Evolutionary conservation across 2,113 vertebrate genomes (phyloP).

Genomic region (Cololabis saira): DNA sequence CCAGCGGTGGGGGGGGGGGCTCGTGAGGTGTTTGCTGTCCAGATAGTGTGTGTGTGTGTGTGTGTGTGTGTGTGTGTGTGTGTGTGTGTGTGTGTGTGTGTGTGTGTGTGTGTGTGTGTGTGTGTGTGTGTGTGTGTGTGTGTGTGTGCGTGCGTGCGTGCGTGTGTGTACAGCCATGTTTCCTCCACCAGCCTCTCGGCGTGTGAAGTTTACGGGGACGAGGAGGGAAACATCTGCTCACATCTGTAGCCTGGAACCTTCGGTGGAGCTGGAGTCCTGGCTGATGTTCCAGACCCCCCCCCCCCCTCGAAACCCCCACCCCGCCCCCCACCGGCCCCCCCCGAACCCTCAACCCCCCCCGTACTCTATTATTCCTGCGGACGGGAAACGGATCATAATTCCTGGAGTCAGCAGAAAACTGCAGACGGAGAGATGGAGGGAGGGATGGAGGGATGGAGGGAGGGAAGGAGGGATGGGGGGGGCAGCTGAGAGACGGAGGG

Average conservation of each 20-base stretch:
- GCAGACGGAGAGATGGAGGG: slow-evolving; percentile 59
- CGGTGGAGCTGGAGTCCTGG: slow-evolving; percentile 64
- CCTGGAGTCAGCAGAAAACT: slow-evolving; percentile 77
- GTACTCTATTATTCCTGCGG: slow-evolving; percentile 76
- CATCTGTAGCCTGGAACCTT: slow-evolving; percentile 60
- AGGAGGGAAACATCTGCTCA: slow-evolving; percentile 60
- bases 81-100: slow-evolving; percentile 36
- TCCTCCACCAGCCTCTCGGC: slow-evolving; percentile 40
- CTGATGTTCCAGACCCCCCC: slow-evolving; percentile 73
- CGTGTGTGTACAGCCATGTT: slow-evolving; percentile 28
- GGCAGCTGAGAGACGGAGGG: slow-evolving; percentile 55
- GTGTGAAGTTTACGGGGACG: slow-evolving; percentile 69
- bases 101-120: slow-evolving; percentile 35
- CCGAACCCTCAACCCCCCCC: slow-evolving; percentile 32
- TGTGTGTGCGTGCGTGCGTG: slow-evolving; percentile 36
- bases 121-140: slow-evolving; percentile 32
- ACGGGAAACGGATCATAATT: slow-evolving; percentile 78
- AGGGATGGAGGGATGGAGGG: background rate
- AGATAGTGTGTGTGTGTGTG: slow-evolving; percentile 57
- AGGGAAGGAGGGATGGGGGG: too few relatives aligned
- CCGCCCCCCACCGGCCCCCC: background rate
- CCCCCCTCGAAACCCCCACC: too few relatives aligned
- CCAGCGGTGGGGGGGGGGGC: slow-evolving; percentile 16
- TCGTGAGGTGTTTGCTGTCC: slow-evolving; percentile 63
- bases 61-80: slow-evolving; percentile 32